These are phyloP conservation scores for Saccostrea glomerata DNA, from an alignment of 1,140 invertebrate genomes.

Conservation along the genomic window DNA sequence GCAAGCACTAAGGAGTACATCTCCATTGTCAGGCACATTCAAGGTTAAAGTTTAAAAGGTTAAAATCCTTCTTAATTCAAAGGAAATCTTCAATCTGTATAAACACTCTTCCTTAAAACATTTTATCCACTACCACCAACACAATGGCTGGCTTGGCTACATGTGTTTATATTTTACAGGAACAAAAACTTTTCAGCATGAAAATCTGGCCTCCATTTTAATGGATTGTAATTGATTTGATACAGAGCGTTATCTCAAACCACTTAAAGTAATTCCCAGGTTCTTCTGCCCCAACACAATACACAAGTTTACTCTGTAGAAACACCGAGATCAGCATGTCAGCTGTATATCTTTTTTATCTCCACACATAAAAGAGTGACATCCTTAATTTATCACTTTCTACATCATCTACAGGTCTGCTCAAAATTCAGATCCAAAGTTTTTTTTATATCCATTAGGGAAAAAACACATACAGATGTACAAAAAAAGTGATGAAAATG, in stretches of 20 bases:
- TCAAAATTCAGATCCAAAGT: background rate
- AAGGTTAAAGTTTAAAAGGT: no score
- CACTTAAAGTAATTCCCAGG: background rate
- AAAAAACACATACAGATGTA: no score
- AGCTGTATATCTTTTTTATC: background rate
- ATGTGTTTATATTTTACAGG: no score
- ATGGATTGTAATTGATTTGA: background rate
- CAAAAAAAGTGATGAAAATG: no score
- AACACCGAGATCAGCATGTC: background rate
- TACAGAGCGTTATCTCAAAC: background rate
- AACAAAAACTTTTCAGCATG: background rate
- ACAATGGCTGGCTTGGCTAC: no score
- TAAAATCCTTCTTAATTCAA: no score
- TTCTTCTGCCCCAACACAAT: background rate
- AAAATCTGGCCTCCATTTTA: background rate
- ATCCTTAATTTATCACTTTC: conserved; percentile 14
- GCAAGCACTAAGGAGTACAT: no score
- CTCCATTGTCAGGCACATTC: no score
- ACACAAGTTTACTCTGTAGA: background rate
- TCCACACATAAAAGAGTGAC: conserved; percentile 9
- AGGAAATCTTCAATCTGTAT: no score
- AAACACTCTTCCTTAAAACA: no score
- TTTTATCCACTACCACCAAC: no score
- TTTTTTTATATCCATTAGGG: background rate
- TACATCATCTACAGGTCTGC: conserved; percentile 23